These are phyloP conservation scores for Lasius platythorax DNA, from an alignment of 2,888 invertebrate species.

Conservation along the genomic window DNA sequence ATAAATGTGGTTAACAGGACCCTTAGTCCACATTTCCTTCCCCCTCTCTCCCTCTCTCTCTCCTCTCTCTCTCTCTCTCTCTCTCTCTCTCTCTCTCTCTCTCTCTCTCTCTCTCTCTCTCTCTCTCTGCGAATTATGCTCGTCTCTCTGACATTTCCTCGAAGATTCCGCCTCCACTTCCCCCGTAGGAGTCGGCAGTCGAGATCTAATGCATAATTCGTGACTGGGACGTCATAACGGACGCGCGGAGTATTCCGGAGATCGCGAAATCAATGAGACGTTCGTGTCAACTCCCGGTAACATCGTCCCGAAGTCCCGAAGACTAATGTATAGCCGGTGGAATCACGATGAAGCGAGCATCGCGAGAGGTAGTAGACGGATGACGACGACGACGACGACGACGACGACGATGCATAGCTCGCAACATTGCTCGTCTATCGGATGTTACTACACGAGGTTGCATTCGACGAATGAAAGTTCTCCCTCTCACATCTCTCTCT, in stretches of 20 bases:
- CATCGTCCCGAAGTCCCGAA: constrained; percentile 37
- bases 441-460: constrained; percentile 26
- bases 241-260: constrained; percentile 48
- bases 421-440: constrained; percentile 48
- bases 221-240: constrained; percentile 51
- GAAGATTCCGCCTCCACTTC: not conserved
- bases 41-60: constrained; percentile 14
- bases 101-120: too few species aligned
- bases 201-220: constrained; percentile 52
- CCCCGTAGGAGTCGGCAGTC: constrained; percentile 16
- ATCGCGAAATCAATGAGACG: constrained; percentile 56
- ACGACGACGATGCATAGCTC: constrained; percentile 21
- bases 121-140: not conserved
- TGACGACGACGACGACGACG: constrained; percentile 15
- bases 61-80: not conserved
- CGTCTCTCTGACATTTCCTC: constrained; percentile 31
- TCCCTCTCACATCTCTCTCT: not conserved
- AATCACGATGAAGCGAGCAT: constrained; percentile 51
- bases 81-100: constrained; percentile 7
- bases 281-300: constrained; percentile 48
- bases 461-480: constrained; percentile 35
- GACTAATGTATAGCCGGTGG: constrained; percentile 47
- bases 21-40: constrained; percentile 45
- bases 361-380: constrained; percentile 41
- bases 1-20: constrained; percentile 28